Conservation (phyloP, 2,797 vertebrate species). For the Lacerta agilis region DNA sequence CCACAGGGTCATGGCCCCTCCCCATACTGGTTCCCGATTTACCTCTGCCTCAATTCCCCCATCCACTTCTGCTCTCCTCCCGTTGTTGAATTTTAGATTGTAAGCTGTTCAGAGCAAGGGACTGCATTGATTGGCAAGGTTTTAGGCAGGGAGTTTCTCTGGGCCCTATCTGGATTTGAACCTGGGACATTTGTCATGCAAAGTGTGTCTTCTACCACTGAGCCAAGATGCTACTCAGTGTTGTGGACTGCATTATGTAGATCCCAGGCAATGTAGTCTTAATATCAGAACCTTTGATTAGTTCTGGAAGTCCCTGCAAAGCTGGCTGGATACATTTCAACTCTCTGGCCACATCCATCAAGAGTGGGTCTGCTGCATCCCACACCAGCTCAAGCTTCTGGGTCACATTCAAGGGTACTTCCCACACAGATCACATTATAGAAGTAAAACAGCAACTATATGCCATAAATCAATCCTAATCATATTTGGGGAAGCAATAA, state of each 20-base stretch:
- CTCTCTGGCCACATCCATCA: neutral
- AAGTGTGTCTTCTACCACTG: no score
- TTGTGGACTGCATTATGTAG: neutral
- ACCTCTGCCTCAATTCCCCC: no score
- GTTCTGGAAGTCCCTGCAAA: neutral
- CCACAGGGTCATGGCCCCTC: no score
- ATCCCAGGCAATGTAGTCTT: neutral
- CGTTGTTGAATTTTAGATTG: no score
- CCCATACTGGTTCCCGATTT: no score
- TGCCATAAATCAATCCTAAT: neutral
- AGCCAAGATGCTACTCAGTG: no score
- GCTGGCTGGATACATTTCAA: neutral
- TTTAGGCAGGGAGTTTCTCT: no score
- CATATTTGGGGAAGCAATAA: neutral
- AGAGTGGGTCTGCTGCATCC: neutral
- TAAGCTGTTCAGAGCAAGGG: no score
- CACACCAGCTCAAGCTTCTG: neutral
- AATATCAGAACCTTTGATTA: neutral
- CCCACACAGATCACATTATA: neutral
- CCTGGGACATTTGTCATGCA: no score
- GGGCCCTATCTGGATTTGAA: no score
- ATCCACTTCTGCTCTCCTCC: no score
- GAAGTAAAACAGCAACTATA: neutral
- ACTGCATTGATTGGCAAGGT: no score
- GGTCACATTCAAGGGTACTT: neutral